Evolutionary conservation across 2,888 invertebrate species (phyloP).

Genomic region (Drosophila cognata): DNA sequence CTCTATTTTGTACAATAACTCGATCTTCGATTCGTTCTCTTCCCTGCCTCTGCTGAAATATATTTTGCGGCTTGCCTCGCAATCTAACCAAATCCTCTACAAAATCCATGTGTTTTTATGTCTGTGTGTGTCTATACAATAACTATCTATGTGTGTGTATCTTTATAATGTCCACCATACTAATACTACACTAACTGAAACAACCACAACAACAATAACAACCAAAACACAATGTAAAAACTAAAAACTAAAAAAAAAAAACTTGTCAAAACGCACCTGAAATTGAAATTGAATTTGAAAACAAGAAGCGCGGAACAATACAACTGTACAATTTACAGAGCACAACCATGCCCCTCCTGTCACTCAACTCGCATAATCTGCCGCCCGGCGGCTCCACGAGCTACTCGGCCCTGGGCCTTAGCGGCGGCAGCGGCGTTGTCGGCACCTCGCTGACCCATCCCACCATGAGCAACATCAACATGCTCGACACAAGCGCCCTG

Average conservation of each 20-base stretch:
- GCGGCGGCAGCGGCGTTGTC: conserved; percentile 76
- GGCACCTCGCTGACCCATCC: conserved; percentile 84
- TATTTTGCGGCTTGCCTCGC: conserved; percentile 34
- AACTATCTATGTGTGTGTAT: conserved; percentile 62
- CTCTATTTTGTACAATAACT: conserved; percentile 53
- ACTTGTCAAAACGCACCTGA: conserved; percentile 39
- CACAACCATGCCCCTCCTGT: conserved; percentile 88
- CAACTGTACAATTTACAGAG: conserved; percentile 87
- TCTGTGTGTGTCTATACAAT: conserved; percentile 43
- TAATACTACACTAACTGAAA: conserved; percentile 32
- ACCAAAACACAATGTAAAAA: conserved; percentile 45
- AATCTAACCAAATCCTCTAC: conserved; percentile 19
- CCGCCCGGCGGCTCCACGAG: conserved; percentile 84
- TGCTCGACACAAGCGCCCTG: conserved; percentile 82
- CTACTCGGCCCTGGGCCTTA: conserved; percentile 84
- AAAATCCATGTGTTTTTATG: conserved; percentile 44
- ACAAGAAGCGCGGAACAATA: conserved; percentile 84
- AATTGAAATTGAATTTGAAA: conserved; percentile 45
- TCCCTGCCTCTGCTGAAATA: conserved; percentile 32
- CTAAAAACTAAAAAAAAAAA: conserved; percentile 22
- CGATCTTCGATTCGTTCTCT: conserved; percentile 43
- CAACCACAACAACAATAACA: conserved; percentile 28
- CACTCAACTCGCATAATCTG: conserved; percentile 86
- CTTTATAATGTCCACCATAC: conserved; percentile 21
- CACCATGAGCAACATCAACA: conserved; percentile 82